A percentile compares a stretch with the other conserved stretches of the same genome.
These are phyloP conservation scores for Eptesicus fuscus DNA, from an alignment of 2,113 vertebrate species.

Conservation along the genomic window DNA sequence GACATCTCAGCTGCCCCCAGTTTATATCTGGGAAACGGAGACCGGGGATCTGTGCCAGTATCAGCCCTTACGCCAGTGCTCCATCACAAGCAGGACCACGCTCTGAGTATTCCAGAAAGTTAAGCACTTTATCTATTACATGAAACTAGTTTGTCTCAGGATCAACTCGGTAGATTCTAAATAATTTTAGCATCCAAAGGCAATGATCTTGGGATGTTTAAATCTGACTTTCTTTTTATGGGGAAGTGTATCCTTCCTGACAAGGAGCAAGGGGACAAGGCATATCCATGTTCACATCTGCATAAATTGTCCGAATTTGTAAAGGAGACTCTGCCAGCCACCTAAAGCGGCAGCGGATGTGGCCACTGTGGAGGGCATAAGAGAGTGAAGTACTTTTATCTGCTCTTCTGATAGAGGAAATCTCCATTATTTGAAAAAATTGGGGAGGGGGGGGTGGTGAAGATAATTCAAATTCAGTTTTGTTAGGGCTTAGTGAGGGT, in stretches of 20 bases:
- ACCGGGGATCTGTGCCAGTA: not conserved
- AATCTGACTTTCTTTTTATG: not conserved
- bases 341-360: not conserved
- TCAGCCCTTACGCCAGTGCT: not conserved
- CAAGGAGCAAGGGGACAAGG: not conserved
- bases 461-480: not conserved
- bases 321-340: not conserved
- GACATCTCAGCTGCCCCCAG: not conserved
- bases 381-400: not conserved
- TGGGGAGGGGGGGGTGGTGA: not conserved
- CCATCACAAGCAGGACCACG: not conserved
- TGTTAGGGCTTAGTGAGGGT: not conserved
- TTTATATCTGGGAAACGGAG: not conserved
- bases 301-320: not conserved
- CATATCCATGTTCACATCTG: not conserved
- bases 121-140: not conserved
- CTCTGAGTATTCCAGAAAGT: not conserved
- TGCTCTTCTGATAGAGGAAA: conserved; percentile 18
- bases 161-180: not conserved
- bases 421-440: not conserved
- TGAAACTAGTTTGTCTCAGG: not conserved
- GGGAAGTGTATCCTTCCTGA: not conserved
- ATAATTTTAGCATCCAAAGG: not conserved
- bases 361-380: not conserved
- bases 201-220: not conserved